A percentile compares a stretch with the other conserved stretches of the same genome.
These are phyloP conservation scores for Setophaga coronata DNA, from an alignment of 2,113 vertebrate species.

Conservation along the genomic window DNA sequence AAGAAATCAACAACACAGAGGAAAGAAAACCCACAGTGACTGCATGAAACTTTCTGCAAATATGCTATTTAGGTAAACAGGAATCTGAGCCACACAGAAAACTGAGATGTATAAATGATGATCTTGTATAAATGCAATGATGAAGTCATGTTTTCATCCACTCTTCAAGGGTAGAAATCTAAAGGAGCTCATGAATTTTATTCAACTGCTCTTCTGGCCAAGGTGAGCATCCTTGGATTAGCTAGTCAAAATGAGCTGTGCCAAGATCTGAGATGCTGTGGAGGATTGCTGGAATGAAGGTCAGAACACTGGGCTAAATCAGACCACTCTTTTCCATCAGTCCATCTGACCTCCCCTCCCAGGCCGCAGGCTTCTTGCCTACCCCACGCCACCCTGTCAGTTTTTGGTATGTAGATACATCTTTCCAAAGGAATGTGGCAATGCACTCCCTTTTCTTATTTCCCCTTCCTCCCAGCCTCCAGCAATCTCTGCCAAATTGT, in stretches of 20 bases:
- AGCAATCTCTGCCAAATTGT: not conserved
- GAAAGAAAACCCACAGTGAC: not conserved
- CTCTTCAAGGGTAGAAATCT: not conserved
- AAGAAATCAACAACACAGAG: not conserved
- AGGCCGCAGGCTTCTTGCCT: fast-evolving
- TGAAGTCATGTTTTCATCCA: not conserved
- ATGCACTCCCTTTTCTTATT: not conserved
- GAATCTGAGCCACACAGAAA: not conserved
- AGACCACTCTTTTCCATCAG: not conserved
- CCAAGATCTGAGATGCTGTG: not conserved
- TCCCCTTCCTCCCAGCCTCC: not conserved
- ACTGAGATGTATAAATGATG: not conserved
- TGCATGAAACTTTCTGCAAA: not conserved
- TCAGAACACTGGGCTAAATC: not conserved
- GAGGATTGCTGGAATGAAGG: not conserved
- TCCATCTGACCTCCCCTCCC: not conserved
- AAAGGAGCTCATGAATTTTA: not conserved
- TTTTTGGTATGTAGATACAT: not conserved
- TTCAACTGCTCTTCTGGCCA: not conserved
- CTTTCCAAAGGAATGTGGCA: not conserved
- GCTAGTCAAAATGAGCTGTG: not conserved
- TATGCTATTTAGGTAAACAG: not conserved
- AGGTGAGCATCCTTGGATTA: not conserved
- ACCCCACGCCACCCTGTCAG: not conserved
- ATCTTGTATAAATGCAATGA: not conserved